These are phyloP conservation scores for Bothrops jararaca DNA, from an alignment of 2,113 vertebrate genomes.

Conservation along the genomic window DNA sequence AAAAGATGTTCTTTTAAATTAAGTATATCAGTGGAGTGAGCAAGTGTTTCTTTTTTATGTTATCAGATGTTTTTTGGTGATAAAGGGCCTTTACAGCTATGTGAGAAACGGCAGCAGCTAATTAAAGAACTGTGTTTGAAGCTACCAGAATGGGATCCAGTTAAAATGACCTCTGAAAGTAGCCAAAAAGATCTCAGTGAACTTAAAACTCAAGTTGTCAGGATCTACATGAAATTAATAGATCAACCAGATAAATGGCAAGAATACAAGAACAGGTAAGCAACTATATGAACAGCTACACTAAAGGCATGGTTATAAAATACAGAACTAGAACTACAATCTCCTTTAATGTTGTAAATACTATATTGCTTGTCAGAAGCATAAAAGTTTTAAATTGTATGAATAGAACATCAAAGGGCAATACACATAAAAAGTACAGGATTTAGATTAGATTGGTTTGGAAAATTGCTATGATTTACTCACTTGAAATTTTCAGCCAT, in stretches of 20 bases:
- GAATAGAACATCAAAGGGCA: neutral
- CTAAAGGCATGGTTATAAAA: neutral
- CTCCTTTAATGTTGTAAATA: neutral
- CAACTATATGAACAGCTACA: neutral
- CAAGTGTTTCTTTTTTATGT: conserved; percentile 35
- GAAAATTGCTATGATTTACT: neutral
- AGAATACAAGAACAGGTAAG: conserved; percentile 82
- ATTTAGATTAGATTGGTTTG: neutral
- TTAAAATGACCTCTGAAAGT: conserved; percentile 68
- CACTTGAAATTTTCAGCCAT: neutral
- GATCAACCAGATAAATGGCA: conserved; percentile 88
- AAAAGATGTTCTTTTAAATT: neutral
- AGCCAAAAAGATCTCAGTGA: conserved; percentile 74
- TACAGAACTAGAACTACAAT: neutral
- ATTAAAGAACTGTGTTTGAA: conserved; percentile 89
- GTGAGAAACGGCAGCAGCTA: conserved; percentile 83
- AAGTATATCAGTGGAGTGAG: neutral
- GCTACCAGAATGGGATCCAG: conserved; percentile 81
- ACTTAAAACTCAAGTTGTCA: conserved; percentile 75
- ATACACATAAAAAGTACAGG: neutral
- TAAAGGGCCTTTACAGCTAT: conserved; percentile 77
- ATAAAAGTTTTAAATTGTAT: neutral
- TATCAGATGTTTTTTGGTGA: conserved; percentile 85
- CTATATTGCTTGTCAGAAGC: neutral
- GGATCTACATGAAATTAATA: conserved; percentile 73